phyloP scores from a whole-genome alignment of 2,797 vertebrate genomes.

The Pterois miles region DNA sequence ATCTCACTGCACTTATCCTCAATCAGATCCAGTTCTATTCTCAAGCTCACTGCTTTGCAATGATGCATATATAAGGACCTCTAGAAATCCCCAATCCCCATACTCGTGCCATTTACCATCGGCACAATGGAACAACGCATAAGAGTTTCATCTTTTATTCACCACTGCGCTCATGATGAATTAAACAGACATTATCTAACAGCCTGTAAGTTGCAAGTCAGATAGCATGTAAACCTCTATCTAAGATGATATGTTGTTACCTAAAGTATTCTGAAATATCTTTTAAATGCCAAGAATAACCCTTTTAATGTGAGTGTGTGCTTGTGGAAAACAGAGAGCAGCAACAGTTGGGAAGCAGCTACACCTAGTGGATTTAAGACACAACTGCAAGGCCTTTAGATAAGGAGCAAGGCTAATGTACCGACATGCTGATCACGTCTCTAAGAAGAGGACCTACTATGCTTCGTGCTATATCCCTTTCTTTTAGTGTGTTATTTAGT shows the following conservation, averaged over 20 bases:
- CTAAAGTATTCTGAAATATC: constrained; percentile 11
- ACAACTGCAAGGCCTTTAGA: constrained; percentile 35
- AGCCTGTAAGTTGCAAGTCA: constrained; percentile 13
- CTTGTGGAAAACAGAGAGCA: neutral
- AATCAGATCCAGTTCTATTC: neutral
- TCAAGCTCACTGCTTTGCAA: constrained; percentile 9
- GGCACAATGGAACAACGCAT: constrained; percentile 25
- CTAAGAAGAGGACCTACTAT: too few relatives aligned
- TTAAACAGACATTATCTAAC: constrained; percentile 57
- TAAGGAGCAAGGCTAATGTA: neutral
- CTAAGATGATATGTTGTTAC: constrained; percentile 11
- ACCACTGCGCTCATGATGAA: constrained; percentile 48
- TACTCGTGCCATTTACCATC: constrained; percentile 29
- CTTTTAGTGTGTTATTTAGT: too few relatives aligned
- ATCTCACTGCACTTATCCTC: constrained; percentile 6
- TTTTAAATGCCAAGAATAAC: constrained; percentile 39
- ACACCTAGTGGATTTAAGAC: constrained; percentile 71
- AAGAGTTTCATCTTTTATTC: constrained; percentile 59
- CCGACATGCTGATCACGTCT: neutral
- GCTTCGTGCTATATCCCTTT: accelerated
- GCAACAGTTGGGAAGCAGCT: constrained; percentile 64
- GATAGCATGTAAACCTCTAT: constrained; percentile 23
- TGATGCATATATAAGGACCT: constrained; percentile 26
- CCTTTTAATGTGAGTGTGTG: constrained; percentile 20
- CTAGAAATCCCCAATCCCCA: constrained; percentile 31